These are phyloP conservation scores for Drosophila anceps DNA, from an alignment of 2,888 invertebrate species.

Conservation along the genomic window DNA sequence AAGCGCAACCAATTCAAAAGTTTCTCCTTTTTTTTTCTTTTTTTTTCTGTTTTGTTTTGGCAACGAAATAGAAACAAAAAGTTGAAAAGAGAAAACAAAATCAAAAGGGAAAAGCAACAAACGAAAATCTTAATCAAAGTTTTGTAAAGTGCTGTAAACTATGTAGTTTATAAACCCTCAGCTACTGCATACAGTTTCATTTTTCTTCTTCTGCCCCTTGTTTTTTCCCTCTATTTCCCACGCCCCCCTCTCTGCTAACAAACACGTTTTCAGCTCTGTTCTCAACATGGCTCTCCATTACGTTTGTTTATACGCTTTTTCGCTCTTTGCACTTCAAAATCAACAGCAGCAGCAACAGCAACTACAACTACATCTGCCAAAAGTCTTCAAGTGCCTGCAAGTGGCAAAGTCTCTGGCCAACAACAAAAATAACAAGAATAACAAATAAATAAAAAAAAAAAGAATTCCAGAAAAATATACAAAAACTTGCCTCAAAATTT, in stretches of 20 bases:
- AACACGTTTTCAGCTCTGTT: slow-evolving; percentile 56
- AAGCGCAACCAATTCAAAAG: slow-evolving; percentile 73
- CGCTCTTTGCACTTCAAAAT: slow-evolving; percentile 76
- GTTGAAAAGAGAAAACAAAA: slow-evolving; percentile 39
- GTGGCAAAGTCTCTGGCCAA: slow-evolving; percentile 60
- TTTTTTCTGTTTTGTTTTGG: background rate
- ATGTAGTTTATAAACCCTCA: slow-evolving; percentile 65
- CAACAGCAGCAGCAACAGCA: slow-evolving; percentile 66
- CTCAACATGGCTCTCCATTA: slow-evolving; percentile 70
- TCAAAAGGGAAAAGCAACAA: slow-evolving; percentile 59
- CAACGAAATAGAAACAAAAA: slow-evolving; percentile 25
- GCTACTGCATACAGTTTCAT: slow-evolving; percentile 15
- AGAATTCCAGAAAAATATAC: slow-evolving; percentile 11
- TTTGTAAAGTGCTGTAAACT: slow-evolving; percentile 79
- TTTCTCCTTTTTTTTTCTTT: slow-evolving; percentile 1
- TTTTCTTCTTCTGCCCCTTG: slow-evolving; percentile 7
- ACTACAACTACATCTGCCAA: slow-evolving; percentile 41
- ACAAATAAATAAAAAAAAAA: slow-evolving; percentile 4
- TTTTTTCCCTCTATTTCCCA: background rate
- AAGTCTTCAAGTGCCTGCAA: slow-evolving; percentile 71
- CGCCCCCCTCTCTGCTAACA: background rate
- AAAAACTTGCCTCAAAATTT: slow-evolving; percentile 50
- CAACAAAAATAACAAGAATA: slow-evolving; percentile 18
- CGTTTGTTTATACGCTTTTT: slow-evolving; percentile 78
- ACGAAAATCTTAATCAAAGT: slow-evolving; percentile 79